Evolutionary conservation across 1,140 invertebrate genomes (phyloP).

Genomic region (Solenopsis invicta): DNA sequence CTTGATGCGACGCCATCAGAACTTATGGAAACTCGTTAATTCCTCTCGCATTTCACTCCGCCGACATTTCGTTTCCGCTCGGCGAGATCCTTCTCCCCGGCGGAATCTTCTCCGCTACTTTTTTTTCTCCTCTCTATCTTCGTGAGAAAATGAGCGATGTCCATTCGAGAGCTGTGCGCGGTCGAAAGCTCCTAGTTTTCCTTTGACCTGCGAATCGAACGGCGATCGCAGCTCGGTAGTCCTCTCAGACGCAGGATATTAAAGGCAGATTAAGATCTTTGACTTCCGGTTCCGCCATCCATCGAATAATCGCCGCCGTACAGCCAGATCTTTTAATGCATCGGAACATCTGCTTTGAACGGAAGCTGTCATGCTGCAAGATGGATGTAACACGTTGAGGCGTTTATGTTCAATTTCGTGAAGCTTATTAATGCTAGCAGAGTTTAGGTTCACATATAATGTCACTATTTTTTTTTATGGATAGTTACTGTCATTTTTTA

Average conservation of each 20-base stretch:
- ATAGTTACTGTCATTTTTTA: background rate
- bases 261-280: conserved; percentile 77
- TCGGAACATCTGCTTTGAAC: conserved; percentile 52
- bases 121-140: conserved; percentile 61
- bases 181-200: conserved; percentile 59
- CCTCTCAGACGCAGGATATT: conserved; percentile 77
- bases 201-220: conserved; percentile 59
- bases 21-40: conserved; percentile 58
- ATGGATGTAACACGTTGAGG: conserved; percentile 54
- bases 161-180: conserved; percentile 32
- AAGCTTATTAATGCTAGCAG: conserved; percentile 44
- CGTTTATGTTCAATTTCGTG: conserved; percentile 43
- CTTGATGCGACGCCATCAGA: background rate
- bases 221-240: conserved; percentile 52
- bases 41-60: conserved; percentile 36
- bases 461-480: background rate
- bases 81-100: conserved; percentile 8
- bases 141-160: conserved; percentile 73
- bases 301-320: conserved; percentile 50
- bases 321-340: conserved; percentile 54
- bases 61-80: conserved; percentile 51
- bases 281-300: conserved; percentile 66
- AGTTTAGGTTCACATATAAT: conserved; percentile 20
- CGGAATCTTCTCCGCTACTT: conserved; percentile 16
- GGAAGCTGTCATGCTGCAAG: conserved; percentile 60